Percentiles rank a stretch among this genome's conserved stretches.
Evolutionary conservation across 1,140 invertebrate species (phyloP).

Genomic region (Trachymyrmex cornetzi): DNA sequence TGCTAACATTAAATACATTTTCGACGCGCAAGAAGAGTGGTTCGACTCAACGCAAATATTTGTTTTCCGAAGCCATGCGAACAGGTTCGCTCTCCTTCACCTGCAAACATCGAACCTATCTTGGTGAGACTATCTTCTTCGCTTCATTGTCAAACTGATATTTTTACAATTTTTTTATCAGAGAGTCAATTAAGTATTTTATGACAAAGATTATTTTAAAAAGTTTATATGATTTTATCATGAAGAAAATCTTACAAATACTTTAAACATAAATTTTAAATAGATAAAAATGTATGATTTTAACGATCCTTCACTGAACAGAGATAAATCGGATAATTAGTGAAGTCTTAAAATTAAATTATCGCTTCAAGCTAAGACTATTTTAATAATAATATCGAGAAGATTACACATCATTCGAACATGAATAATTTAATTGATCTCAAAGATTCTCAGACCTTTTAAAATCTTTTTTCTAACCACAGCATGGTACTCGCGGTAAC

Average conservation of each 20-base stretch:
- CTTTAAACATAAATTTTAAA: not conserved
- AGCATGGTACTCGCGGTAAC: constrained; percentile 63
- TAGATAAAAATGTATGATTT: not conserved
- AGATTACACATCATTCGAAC: not conserved
- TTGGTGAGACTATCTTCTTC: constrained; percentile 7
- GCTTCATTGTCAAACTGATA: constrained; percentile 37
- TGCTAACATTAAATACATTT: constrained; percentile 54
- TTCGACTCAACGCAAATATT: constrained; percentile 78
- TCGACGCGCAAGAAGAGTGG: constrained; percentile 17
- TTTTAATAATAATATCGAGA: not conserved
- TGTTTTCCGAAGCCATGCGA: constrained; percentile 73
- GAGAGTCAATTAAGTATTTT: not conserved
- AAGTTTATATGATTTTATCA: not conserved
- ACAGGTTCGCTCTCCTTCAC: constrained; percentile 12
- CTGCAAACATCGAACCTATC: constrained; percentile 35
- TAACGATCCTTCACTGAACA: not conserved
- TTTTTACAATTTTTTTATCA: constrained; percentile 29
- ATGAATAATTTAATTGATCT: constrained; percentile 3
- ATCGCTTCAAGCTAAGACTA: not conserved
- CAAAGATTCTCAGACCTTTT: not conserved
- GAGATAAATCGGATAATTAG: not conserved
- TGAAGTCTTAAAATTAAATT: not conserved
- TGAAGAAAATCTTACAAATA: not conserved
- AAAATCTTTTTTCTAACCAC: constrained; percentile 13
- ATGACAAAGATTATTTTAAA: constrained; percentile 1